Evolutionary conservation across 2,888 invertebrate species (phyloP).

Genomic region (Ellobium chinense): DNA sequence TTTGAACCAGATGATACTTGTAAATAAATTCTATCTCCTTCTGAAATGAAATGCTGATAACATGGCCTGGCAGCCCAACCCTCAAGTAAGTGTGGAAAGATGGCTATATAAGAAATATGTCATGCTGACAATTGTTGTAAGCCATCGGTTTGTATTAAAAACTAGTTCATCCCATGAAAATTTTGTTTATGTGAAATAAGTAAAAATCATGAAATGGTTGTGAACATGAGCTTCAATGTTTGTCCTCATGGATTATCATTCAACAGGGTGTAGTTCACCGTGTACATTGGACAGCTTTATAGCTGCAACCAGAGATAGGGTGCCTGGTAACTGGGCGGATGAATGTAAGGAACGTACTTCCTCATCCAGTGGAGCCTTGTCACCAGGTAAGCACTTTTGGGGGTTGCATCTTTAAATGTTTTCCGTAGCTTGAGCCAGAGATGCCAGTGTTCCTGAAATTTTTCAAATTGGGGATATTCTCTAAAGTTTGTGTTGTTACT

Average conservation of each 20-base stretch:
- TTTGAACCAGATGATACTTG: too few species aligned
- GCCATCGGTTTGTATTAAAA: not conserved
- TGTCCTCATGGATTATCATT: not conserved
- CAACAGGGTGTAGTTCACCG: conserved; percentile 19
- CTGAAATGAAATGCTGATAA: too few species aligned
- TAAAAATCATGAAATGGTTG: too few species aligned
- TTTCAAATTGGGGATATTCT: not conserved
- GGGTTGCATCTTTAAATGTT: not conserved
- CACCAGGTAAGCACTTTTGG: conserved; percentile 4
- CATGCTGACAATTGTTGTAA: too few species aligned
- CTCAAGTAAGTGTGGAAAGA: too few species aligned
- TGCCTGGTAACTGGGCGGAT: conserved; percentile 64
- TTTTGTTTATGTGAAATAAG: not conserved
- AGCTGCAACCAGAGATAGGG: conserved; percentile 56
- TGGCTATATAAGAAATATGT: too few species aligned
- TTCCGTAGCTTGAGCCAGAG: not conserved
- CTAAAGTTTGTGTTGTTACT: not conserved
- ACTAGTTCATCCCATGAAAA: not conserved
- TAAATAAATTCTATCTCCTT: too few species aligned
- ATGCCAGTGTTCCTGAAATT: not conserved
- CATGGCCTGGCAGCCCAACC: too few species aligned
- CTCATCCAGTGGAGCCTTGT: not conserved
- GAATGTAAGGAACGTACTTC: conserved; percentile 56
- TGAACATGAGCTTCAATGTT: too few species aligned
- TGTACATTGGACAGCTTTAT: conserved; percentile 64